Evolutionary conservation across 2,113 vertebrate genomes (phyloP).

Genomic region (Atherinomorus stipes): DNA sequence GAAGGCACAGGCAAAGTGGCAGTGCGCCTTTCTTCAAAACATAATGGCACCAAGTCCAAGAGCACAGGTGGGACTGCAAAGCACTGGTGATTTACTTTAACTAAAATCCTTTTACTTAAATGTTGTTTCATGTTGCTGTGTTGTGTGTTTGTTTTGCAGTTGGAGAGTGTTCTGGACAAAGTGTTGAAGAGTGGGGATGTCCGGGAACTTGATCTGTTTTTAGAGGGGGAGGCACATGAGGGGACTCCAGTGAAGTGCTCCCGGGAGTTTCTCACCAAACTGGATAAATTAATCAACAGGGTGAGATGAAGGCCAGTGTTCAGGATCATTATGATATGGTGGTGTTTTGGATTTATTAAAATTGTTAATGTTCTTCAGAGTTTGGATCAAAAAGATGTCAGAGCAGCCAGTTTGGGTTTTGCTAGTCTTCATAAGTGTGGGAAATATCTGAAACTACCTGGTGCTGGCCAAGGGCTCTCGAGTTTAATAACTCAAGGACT

Average conservation of each 20-base stretch:
- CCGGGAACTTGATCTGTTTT: conserved; percentile 80
- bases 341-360: not conserved
- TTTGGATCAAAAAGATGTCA: conserved; percentile 83
- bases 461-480: conserved; percentile 82
- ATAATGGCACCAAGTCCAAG: conserved; percentile 60
- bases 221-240: conserved; percentile 79
- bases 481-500: conserved; percentile 86
- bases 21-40: not conserved
- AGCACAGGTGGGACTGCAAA: conserved; percentile 58
- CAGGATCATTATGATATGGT: not conserved
- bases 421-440: conserved; percentile 85
- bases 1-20: not conserved
- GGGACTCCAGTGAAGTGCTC: conserved; percentile 85
- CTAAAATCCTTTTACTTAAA: not conserved
- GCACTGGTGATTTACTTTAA: not conserved
- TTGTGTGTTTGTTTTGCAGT: conserved; percentile 59
- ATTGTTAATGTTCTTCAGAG: conserved; percentile 74
- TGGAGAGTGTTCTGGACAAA: conserved; percentile 89
- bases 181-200: conserved; percentile 84
- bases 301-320: conserved; percentile 73
- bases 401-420: conserved; percentile 81
- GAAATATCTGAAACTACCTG: conserved; percentile 82
- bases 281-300: conserved; percentile 88
- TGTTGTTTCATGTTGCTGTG: not conserved
- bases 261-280: conserved; percentile 87